Evolutionary conservation across 2,888 invertebrate species (phyloP).

Genomic region (Drepanosiphum platanoidis): DNA sequence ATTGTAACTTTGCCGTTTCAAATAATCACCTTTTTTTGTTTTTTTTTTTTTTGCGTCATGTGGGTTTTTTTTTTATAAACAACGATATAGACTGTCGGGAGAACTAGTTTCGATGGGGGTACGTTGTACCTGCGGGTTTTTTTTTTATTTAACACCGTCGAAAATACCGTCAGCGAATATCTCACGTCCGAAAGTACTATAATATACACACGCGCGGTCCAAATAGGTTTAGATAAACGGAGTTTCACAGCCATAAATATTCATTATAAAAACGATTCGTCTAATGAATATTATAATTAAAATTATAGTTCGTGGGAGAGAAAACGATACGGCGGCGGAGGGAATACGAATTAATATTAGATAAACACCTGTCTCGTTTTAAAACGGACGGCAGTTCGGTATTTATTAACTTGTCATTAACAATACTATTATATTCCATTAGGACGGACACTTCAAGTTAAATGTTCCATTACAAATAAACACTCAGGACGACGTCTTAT

Average conservation of each 20-base stretch:
- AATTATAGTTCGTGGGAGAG: background rate
- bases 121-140: background rate
- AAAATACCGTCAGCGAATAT: background rate
- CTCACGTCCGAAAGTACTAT: background rate
- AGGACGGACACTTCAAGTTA: background rate
- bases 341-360: background rate
- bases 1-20: too few relatives aligned
- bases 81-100: too few relatives aligned
- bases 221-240: background rate
- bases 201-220: background rate
- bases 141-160: background rate
- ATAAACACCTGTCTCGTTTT: slow-evolving; percentile 22
- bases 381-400: background rate
- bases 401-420: slow-evolving; percentile 37
- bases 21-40: too few relatives aligned
- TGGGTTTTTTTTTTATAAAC: too few relatives aligned
- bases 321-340: too few relatives aligned
- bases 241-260: slow-evolving; percentile 3
- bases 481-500: background rate
- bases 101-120: background rate
- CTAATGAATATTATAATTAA: slow-evolving; percentile 41
- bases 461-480: slow-evolving; percentile 1
- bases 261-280: background rate
- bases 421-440: slow-evolving; percentile 7
- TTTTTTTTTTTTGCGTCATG: too few relatives aligned